phyloP scores from a whole-genome alignment of 2,797 vertebrate genomes.

The Pagetopsis macropterus region DNA sequence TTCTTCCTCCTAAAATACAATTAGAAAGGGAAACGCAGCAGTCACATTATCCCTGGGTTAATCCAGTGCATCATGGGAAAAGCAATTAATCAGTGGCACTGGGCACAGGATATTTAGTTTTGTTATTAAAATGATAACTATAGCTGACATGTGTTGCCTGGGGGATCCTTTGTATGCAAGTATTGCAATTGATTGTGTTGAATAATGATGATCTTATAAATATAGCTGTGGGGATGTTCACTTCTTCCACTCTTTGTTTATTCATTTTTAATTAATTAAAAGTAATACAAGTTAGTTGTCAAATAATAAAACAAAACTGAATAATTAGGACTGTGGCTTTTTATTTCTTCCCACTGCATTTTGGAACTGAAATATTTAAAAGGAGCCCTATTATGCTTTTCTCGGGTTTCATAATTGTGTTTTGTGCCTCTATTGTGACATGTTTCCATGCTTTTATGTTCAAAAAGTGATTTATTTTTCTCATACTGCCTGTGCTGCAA shows the following conservation, averaged over 20 bases:
- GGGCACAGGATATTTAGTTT: neutral
- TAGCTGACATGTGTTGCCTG: neutral
- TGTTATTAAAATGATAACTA: neutral
- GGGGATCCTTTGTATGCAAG: neutral
- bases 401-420: no score
- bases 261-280: neutral
- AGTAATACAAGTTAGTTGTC: neutral
- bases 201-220: neutral
- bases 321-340: neutral
- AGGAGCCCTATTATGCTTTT: no score
- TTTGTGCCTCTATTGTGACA: no score
- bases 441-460: no score
- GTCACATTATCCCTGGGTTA: neutral
- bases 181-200: neutral
- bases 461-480: no score
- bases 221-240: no score
- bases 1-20: conserved; percentile 52
- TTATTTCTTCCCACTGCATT: no score
- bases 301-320: no score
- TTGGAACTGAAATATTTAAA: no score
- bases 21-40: conserved; percentile 1
- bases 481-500: no score
- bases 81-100: neutral
- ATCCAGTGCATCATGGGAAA: neutral
- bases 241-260: neutral